Percentiles rank a stretch among this genome's conserved stretches.
Evolutionary conservation across 2,888 invertebrate genomes (phyloP).

Genomic region (Linyphia triangularis): DNA sequence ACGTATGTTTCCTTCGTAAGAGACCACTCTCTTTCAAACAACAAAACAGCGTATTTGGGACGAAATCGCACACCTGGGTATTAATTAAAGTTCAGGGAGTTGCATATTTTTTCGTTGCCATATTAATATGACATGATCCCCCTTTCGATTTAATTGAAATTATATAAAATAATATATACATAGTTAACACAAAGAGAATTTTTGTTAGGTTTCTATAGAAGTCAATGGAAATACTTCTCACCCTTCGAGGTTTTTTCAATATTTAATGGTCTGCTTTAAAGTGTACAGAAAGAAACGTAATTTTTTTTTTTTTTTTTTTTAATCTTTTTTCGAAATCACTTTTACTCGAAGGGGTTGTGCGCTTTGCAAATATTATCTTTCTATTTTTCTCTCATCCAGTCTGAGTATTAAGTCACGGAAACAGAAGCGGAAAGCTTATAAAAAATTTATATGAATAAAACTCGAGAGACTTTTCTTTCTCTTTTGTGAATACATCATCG

Average conservation of each 20-base stretch:
- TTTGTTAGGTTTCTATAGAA: too few relatives aligned
- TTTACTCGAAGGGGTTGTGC: not conserved
- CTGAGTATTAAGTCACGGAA: conserved; percentile 65
- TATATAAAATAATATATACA: too few relatives aligned
- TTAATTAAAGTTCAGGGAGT: too few relatives aligned
- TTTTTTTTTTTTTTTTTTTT: not conserved
- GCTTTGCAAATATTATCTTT: conserved; percentile 30
- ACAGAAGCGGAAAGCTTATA: conserved; percentile 47
- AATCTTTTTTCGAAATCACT: too few relatives aligned
- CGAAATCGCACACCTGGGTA: too few relatives aligned
- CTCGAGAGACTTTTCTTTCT: conserved; percentile 36
- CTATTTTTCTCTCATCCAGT: conserved; percentile 27
- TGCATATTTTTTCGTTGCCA: too few relatives aligned
- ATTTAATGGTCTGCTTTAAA: not conserved
- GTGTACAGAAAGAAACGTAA: not conserved
- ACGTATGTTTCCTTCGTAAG: too few relatives aligned
- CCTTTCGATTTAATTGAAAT: too few relatives aligned
- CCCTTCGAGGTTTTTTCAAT: not conserved
- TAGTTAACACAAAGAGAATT: too few relatives aligned
- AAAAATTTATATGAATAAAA: conserved; percentile 71
- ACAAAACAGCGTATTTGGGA: too few relatives aligned
- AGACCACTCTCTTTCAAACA: too few relatives aligned
- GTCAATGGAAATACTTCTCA: not conserved
- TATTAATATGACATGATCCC: too few relatives aligned
- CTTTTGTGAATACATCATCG: conserved; percentile 57